A percentile compares a stretch with the other conserved stretches of the same genome.
Conservation (phyloP, 1,140 invertebrate genomes). For the honey bee (Apis mellifera) region DNA sequence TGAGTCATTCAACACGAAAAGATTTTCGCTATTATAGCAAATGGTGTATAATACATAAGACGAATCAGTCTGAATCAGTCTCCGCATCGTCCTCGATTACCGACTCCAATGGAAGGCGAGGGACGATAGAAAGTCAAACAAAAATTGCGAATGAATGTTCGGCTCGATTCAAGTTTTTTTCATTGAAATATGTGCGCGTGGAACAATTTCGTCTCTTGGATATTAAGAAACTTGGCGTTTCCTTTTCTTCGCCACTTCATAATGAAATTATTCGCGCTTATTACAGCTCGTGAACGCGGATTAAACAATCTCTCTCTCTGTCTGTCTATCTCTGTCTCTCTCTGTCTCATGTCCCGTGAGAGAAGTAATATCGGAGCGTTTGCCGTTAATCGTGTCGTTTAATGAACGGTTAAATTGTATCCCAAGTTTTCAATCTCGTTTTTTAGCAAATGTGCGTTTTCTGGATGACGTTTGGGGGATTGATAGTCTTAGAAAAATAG, state of each 20-base stretch:
- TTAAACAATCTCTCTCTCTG: constrained; percentile 5
- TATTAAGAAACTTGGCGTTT: constrained; percentile 43
- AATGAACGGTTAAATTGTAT: constrained; percentile 23
- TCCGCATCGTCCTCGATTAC: too few relatives aligned
- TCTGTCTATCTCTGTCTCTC: background rate
- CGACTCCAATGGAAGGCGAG: background rate
- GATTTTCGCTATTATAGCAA: too few relatives aligned
- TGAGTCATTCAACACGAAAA: too few relatives aligned
- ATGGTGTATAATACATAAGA: too few relatives aligned
- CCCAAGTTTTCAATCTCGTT: too few relatives aligned
- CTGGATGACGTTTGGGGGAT: too few relatives aligned
- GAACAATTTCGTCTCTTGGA: constrained; percentile 38
- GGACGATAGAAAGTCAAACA: constrained; percentile 7
- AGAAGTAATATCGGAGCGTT: constrained; percentile 21
- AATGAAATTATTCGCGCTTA: constrained; percentile 39
- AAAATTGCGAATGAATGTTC: constrained; percentile 39
- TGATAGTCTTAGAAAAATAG: background rate
- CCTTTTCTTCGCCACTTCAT: constrained; percentile 31
- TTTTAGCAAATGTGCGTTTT: too few relatives aligned
- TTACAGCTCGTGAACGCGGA: constrained; percentile 16
- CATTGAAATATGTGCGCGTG: constrained; percentile 32
- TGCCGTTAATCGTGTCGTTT: constrained; percentile 25
- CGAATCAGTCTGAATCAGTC: too few relatives aligned
- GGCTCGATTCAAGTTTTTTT: constrained; percentile 34
- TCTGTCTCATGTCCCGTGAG: background rate